Percentiles rank a stretch among this genome's conserved stretches.
Conservation (phyloP, 1,140 invertebrate species). For the Eubasilissa regina region DNA sequence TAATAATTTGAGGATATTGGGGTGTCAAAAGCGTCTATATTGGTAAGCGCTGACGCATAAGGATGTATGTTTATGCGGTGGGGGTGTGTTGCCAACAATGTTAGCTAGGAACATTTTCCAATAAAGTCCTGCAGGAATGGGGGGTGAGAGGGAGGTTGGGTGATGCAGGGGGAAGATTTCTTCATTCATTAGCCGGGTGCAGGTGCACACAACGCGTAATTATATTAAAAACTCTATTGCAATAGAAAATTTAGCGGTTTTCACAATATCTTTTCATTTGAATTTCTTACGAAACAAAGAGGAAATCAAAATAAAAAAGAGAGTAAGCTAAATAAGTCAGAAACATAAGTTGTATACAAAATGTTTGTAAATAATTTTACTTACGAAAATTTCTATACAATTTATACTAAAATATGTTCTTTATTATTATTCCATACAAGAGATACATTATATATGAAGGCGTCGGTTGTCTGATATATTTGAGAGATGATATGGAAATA, state of each 20-base stretch:
- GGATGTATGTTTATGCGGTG: slow-evolving; percentile 58
- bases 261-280: not conserved
- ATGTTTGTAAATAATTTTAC: no score
- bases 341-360: no score
- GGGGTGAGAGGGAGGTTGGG: slow-evolving; percentile 36
- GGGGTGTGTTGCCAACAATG: slow-evolving; percentile 57
- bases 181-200: slow-evolving; percentile 59
- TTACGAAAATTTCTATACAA: no score
- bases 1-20: not conserved
- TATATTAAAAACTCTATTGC: slow-evolving; percentile 23
- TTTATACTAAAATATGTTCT: no score
- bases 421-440: no score
- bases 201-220: slow-evolving; percentile 43
- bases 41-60: slow-evolving; percentile 55
- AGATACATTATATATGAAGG: no score
- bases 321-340: no score
- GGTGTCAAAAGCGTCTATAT: not conserved
- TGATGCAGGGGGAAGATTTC: slow-evolving; percentile 49
- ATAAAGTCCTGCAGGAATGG: slow-evolving; percentile 51
- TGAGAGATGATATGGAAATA: no score
- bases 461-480: no score
- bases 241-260: not conserved
- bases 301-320: no score
- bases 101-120: slow-evolving; percentile 59
- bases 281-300: not conserved